Evolutionary conservation across 2,888 invertebrate genomes (phyloP).

Genomic region (Cremastinae sp.): DNA sequence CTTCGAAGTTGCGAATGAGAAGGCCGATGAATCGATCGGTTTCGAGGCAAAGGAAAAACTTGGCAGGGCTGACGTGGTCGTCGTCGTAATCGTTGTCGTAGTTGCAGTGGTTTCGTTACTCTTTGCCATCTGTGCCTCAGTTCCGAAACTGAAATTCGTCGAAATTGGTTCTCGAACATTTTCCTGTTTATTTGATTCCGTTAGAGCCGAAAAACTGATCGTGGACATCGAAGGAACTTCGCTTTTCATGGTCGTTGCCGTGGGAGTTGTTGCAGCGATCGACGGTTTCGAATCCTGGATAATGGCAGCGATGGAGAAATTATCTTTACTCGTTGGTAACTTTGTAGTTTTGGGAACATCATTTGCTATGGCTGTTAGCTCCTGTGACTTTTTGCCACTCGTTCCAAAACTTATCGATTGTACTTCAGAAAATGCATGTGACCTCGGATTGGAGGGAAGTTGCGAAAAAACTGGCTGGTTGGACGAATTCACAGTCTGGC

Average conservation of each 20-base stretch:
- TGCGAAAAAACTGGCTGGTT: conserved; percentile 44
- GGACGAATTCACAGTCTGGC: conserved; percentile 49
- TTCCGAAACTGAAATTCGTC: too few species aligned
- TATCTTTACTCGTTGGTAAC: conserved; percentile 34
- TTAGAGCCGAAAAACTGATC: conserved; percentile 51
- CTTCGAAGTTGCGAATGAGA: conserved; percentile 60
- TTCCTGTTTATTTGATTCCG: too few species aligned
- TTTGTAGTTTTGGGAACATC: conserved; percentile 44
- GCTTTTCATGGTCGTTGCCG: conserved; percentile 13
- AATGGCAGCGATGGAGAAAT: conserved; percentile 37
- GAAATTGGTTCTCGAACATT: too few species aligned
- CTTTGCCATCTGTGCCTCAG: too few species aligned
- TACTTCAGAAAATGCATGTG: conserved; percentile 61
- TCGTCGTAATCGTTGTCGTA: conserved; percentile 14
- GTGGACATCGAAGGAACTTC: conserved; percentile 10
- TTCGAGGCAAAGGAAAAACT: conserved; percentile 69
- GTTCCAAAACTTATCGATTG: conserved; percentile 64
- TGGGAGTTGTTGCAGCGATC: not conserved
- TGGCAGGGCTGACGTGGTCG: conserved; percentile 53
- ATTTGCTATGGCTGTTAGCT: conserved; percentile 23
- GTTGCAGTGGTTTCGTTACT: conserved; percentile 15
- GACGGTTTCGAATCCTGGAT: conserved; percentile 47
- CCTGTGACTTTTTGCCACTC: conserved; percentile 55
- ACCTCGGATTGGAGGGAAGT: conserved; percentile 52
- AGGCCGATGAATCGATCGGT: conserved; percentile 55